Evolutionary conservation across 2,797 vertebrate species (phyloP).

Genomic region (Phrynocephalus vlangalii): DNA sequence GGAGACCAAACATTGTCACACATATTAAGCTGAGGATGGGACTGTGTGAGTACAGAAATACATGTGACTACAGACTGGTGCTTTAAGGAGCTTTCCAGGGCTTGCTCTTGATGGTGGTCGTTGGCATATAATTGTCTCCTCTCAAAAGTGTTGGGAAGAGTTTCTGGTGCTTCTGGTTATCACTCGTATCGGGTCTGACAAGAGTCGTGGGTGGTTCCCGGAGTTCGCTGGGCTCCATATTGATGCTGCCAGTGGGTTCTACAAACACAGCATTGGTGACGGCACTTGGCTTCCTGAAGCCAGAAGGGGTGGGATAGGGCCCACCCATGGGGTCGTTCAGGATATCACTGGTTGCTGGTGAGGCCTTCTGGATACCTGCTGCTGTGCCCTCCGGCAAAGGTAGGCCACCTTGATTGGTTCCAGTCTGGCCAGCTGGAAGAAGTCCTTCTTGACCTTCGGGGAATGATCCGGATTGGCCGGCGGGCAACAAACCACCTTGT

Average conservation of each 20-base stretch:
- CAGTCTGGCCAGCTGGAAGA: conserved; percentile 50
- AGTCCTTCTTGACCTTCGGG: conserved; percentile 4
- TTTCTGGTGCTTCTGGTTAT: background rate
- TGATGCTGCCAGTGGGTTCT: background rate
- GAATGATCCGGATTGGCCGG: background rate
- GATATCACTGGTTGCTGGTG: background rate
- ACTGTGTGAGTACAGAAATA: background rate
- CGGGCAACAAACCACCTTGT: conserved; percentile 22
- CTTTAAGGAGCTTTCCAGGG: background rate
- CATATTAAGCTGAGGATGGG: background rate
- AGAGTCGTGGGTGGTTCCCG: background rate
- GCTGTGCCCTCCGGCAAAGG: conserved; percentile 14
- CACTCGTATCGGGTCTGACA: background rate
- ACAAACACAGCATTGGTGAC: background rate
- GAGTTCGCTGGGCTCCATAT: conserved; percentile 20
- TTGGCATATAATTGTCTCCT: conserved; percentile 31
- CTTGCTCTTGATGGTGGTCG: background rate
- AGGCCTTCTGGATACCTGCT: conserved; percentile 35
- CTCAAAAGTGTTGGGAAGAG: conserved; percentile 4
- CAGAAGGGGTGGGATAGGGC: conserved; percentile 7
- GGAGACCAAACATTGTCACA: background rate
- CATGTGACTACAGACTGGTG: background rate
- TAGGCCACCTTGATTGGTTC: conserved; percentile 38
- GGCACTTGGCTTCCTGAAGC: background rate
- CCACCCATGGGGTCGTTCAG: conserved; percentile 4